Base-by-base conservation (phyloP, 23 tunicate genomes). In the Halocynthia roretzi region DNA sequence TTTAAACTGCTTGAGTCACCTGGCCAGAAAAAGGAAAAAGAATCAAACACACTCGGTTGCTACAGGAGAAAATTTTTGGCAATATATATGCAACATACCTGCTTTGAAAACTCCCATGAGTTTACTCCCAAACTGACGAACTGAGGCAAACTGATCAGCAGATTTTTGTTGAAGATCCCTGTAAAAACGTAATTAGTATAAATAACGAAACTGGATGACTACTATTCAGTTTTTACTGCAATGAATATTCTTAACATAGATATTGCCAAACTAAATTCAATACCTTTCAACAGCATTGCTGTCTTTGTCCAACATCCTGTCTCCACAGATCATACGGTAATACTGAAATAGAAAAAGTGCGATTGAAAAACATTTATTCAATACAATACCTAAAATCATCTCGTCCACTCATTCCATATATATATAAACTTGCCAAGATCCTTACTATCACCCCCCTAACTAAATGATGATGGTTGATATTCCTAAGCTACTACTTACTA, bases 311-410 rank as follows among this genome's bases (percentile, higher is more conserved):
- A 82, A 85, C 49, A 77, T 68, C 52, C 98, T 68, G 12, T 86
- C 77, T 48, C 98, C 98, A 81, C 92, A 86, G 15, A 92, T 58
- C 98, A 92, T 92, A 53, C 82, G 61, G 70, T 92, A 92, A 62
- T 85, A 92, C 98, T 92, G 84, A n/a, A 81, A 67, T 54, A 62
- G 48, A 73, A 49, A 49, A 8, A 15, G 64, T 17, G 18, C 18
- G 4, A 15, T n/a, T 0, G 17, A 18, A 18, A 0, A 0, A 0
- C 4, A 1, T 60, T 17, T 60, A 60, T 15, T 15, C 64, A n/a
- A 15, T 60, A 60, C 64, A 60, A n/a, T 15, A n/a, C 64, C 17
- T 60, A n/a, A 60, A 18, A n/a, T 4, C 17, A 15, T 1, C 18
- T 60, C 18, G 64, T 15, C 17, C n/a, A n/a, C n/a, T n/a, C n/a